Percentiles rank a stretch among this genome's conserved stretches.
Conservation (phyloP, 1,140 invertebrate genomes). For the Brachionus calyciflorus region DNA sequence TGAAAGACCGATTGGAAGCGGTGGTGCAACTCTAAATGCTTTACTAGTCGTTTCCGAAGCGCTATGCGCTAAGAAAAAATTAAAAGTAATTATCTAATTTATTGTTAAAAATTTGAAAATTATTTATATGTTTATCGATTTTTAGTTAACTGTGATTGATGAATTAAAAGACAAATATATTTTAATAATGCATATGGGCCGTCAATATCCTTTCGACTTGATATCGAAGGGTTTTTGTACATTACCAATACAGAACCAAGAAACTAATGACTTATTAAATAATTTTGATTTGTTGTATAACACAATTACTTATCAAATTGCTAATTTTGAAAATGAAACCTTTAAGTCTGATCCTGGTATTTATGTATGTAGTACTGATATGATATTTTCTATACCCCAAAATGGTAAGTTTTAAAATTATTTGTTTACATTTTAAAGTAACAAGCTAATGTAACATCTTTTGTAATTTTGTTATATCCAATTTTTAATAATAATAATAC, state of each 20-base stretch:
- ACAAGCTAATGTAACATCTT: too few species aligned
- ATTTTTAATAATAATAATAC: too few species aligned
- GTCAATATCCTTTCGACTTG: constrained; percentile 11
- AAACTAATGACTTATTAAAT: background rate
- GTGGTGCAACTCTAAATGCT: constrained; percentile 64
- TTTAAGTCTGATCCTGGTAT: constrained; percentile 56
- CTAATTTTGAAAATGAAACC: background rate
- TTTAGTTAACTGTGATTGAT: constrained; percentile 60
- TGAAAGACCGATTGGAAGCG: constrained; percentile 61
- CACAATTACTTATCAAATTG: constrained; percentile 14
- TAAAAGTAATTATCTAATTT: constrained; percentile 56
- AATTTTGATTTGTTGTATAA: constrained; percentile 19
- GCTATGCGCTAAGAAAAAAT: constrained; percentile 59
- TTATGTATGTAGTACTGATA: constrained; percentile 63
- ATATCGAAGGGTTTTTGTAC: constrained; percentile 21
- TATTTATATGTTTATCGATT: background rate
- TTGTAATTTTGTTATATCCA: too few species aligned
- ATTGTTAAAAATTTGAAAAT: background rate
- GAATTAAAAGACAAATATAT: constrained; percentile 59
- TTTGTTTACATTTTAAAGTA: background rate
- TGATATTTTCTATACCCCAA: constrained; percentile 56
- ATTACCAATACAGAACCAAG: background rate
- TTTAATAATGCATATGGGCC: constrained; percentile 60
- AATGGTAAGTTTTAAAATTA: constrained; percentile 47
- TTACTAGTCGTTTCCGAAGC: constrained; percentile 62